Conservation (phyloP, 2,888 invertebrate species). For the Lasioglossum pauxillum region DNA sequence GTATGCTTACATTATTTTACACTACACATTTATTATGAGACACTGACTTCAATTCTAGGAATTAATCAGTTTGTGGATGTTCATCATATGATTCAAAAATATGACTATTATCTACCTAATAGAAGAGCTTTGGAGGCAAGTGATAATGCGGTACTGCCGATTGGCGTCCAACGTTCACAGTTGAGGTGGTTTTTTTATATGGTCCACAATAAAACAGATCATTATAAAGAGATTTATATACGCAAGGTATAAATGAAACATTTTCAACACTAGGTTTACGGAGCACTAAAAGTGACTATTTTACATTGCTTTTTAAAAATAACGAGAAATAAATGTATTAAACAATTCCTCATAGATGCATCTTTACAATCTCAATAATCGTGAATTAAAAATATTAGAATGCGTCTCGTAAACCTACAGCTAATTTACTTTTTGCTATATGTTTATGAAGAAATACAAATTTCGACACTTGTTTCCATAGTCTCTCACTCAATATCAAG, state of each 20-base stretch:
- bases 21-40: neutral
- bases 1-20: neutral
- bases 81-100: slow-evolving; percentile 85
- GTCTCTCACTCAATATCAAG: slow-evolving; percentile 59
- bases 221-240: slow-evolving; percentile 83
- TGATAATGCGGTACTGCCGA: slow-evolving; percentile 85
- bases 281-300: neutral
- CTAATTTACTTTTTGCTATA: neutral
- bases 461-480: slow-evolving; percentile 16
- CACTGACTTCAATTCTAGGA: slow-evolving; percentile 76
- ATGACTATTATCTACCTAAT: slow-evolving; percentile 85
- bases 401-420: neutral
- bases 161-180: slow-evolving; percentile 86
- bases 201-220: slow-evolving; percentile 82
- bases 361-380: neutral
- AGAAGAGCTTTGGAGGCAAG: slow-evolving; percentile 85
- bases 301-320: neutral
- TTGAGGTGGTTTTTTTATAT: slow-evolving; percentile 86
- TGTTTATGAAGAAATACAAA: neutral
- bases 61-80: slow-evolving; percentile 86
- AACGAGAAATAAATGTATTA: neutral
- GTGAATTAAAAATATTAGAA: neutral
- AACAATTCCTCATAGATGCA: too few relatives aligned
- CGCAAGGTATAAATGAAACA: slow-evolving; percentile 81
- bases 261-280: neutral